Base-by-base conservation (phyloP, 1,140 invertebrate genomes). In the Cyclina sinensis region DNA sequence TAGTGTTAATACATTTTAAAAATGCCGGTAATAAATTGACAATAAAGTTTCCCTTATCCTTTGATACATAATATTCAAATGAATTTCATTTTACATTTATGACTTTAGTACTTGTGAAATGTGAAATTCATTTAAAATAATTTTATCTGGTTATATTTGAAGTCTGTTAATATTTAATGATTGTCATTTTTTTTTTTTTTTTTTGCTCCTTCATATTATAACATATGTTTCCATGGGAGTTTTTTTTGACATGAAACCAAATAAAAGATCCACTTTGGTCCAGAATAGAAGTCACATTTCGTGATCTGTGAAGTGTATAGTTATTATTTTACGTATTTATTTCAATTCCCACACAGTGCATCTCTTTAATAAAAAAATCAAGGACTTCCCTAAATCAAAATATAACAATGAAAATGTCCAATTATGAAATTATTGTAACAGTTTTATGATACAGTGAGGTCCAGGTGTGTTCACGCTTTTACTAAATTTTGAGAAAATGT, bases 261-360 rank as follows among this genome's bases (percentile, higher is more conserved):
- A 65, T 32, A 32, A 65, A 32, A 65, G 32, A 32, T 37, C 18
- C 30, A 70, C 11, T 37, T n/a, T 39, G 35, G 21, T 27, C 59
- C 11, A 35, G 59, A 65, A 30, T 65, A 7, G 11, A 35, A 9
- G 59, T 65, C 30, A 30, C 3, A 30, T 65, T 21, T 7, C 73
- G 43, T 73, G 82, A 84, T 84, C 82, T 73, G 9, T 84, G 46
- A 84, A 54, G 59, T 68, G 54, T 73, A 21, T 27, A n/a, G 4
- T 46, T 12, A 62, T 81, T 43, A 65, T 43, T 62, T 39, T 27
- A 46, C 35, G 21, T 24, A 73, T 84, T 73, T 84, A 73, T 84
- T 84, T 84, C 82, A 84, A 84, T 84, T 84, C 82, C 82, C 82
- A 73, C 48, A 84, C 59, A 78, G 14, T 78, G 14, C 30, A 78